Conservation (phyloP, 2,888 invertebrate genomes). For the Lasioglossum zephyrum region DNA sequence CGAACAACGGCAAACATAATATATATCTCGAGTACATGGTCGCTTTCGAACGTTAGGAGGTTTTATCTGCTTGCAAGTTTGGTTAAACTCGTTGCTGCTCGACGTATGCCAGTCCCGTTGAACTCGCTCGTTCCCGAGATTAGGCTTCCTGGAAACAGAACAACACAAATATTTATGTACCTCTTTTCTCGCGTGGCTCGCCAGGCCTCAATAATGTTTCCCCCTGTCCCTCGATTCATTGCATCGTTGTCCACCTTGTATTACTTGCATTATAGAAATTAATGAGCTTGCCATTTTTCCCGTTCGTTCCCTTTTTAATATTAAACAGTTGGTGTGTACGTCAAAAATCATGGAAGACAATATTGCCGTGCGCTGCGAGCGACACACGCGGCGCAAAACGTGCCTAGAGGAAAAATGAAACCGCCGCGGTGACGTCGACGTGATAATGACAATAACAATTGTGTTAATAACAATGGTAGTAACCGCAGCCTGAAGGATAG, state of each 20-base stretch:
- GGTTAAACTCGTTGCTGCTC: conserved; percentile 60
- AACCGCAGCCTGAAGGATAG: neutral
- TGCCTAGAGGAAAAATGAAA: neutral
- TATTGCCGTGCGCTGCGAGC: neutral
- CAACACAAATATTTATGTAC: neutral
- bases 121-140: conserved; percentile 57
- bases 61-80: conserved; percentile 56
- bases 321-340: neutral
- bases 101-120: conserved; percentile 63
- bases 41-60: conserved; percentile 17
- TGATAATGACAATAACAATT: conserved; percentile 3
- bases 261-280: conserved; percentile 1
- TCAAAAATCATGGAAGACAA: conserved; percentile 16
- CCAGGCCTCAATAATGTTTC: neutral
- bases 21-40: conserved; percentile 28
- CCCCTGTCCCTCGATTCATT: neutral
- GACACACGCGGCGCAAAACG: neutral
- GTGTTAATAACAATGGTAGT: neutral
- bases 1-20: neutral
- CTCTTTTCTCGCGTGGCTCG: neutral
- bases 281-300: neutral
- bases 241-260: neutral
- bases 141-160: neutral
- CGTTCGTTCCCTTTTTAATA: neutral
- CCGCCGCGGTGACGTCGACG: neutral